Percentiles rank a stretch among this genome's conserved stretches.
Conservation (phyloP, 37 sponge, comb jelly and placozoan species). For the Eunapius fragilis region DNA sequence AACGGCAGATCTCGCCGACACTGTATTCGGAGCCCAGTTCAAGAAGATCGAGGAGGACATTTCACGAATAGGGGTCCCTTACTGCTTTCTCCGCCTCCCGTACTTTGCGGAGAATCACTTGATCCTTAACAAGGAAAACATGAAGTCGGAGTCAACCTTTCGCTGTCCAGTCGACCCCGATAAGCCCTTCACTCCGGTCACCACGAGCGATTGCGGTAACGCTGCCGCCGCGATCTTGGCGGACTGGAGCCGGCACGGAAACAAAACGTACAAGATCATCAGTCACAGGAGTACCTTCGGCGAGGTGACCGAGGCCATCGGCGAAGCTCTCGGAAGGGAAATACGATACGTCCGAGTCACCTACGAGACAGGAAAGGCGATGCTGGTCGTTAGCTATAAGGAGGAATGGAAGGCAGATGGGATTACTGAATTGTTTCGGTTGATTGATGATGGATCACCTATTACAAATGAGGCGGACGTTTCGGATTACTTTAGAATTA, state of each 20-base stretch:
- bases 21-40: constrained; percentile 36
- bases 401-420: constrained; percentile 58
- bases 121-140: constrained; percentile 35
- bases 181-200: constrained; percentile 24
- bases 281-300: constrained; percentile 52
- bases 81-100: constrained; percentile 64
- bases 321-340: constrained; percentile 43
- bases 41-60: constrained; percentile 34
- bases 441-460: constrained; percentile 48
- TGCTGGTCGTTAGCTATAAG: neutral
- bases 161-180: constrained; percentile 43
- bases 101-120: constrained; percentile 44
- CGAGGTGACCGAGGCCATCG: constrained; percentile 33
- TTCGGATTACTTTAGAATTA: constrained; percentile 28
- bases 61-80: constrained; percentile 45
- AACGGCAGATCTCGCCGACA: constrained; percentile 34
- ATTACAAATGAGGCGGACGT: constrained; percentile 28
- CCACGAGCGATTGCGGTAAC: constrained; percentile 43
- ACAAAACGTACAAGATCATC: constrained; percentile 45
- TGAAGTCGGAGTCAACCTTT: constrained; percentile 11
- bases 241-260: constrained; percentile 18
- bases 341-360: constrained; percentile 32
- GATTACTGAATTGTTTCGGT: constrained; percentile 29
- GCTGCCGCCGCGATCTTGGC: constrained; percentile 51
- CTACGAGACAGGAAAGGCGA: constrained; percentile 50